These are phyloP conservation scores for Agapornis canus DNA, from an alignment of 2,797 vertebrate genomes.

Conservation along the genomic window DNA sequence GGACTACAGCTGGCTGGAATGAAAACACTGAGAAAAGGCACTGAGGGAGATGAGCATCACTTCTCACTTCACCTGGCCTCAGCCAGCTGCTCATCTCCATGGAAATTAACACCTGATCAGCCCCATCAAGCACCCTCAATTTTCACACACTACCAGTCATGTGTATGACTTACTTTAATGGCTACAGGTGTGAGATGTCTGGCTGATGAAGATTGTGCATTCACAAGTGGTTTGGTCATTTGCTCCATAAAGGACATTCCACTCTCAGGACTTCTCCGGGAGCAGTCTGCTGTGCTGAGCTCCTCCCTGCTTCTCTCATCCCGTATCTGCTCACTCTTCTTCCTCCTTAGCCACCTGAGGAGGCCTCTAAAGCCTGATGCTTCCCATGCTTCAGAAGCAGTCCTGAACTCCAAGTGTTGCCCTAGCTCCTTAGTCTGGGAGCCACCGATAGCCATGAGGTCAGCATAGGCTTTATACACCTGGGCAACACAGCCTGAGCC, in stretches of 20 bases:
- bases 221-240: neutral
- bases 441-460: slow-evolving; percentile 74
- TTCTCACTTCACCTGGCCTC: neutral
- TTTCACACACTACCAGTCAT: neutral
- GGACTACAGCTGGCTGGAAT: neutral
- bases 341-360: slow-evolving; percentile 36
- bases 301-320: neutral
- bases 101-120: neutral
- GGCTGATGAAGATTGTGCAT: neutral
- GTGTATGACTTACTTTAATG: slow-evolving; percentile 84
- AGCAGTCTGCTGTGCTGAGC: neutral
- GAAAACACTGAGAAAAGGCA: neutral
- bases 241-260: neutral
- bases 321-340: neutral
- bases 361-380: slow-evolving; percentile 76
- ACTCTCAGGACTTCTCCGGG: neutral
- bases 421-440: slow-evolving; percentile 69
- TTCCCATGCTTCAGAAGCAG: slow-evolving; percentile 83
- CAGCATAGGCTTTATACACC: slow-evolving; percentile 89
- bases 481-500: slow-evolving; percentile 94
- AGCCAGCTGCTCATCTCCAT: neutral
- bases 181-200: slow-evolving; percentile 85
- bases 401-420: slow-evolving; percentile 61
- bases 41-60: rapidly evolving
- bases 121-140: rapidly evolving